Conservation (phyloP, 2,888 invertebrate genomes). For the Trichacis sp. region DNA sequence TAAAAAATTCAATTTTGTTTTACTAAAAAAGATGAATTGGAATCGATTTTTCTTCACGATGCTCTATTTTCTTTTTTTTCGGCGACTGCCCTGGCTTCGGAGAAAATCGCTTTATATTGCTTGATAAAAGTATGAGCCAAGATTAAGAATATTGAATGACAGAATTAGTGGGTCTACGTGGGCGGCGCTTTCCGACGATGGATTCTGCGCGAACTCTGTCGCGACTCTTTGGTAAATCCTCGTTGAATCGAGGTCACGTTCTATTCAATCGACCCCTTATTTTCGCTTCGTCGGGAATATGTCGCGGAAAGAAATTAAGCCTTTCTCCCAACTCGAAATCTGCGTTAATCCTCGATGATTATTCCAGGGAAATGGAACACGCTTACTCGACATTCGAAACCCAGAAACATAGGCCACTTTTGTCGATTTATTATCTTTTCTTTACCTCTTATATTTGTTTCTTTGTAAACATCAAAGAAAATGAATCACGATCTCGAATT, state of each 20-base stretch:
- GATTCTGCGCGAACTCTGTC: constrained; percentile 17
- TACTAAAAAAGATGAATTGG: no score
- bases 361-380: not conserved
- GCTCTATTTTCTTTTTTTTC: no score
- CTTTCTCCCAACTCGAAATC: not conserved
- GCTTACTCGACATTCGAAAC: not conserved
- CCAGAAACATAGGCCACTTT: not conserved
- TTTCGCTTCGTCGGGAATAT: constrained; percentile 27
- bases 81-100: no score
- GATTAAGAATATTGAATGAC: constrained; percentile 57
- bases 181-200: constrained; percentile 28
- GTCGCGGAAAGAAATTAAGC: constrained; percentile 32
- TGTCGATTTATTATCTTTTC: no score
- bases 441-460: no score
- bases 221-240: constrained; percentile 41
- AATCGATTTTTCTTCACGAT: no score
- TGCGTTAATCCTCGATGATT: not conserved
- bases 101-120: no score
- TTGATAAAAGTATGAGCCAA: constrained; percentile 50
- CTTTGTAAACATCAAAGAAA: no score
- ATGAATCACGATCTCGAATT: no score
- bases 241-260: constrained; percentile 53
- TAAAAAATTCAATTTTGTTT: no score
- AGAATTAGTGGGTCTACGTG: constrained; percentile 33
- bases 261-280: constrained; percentile 49